Evolutionary conservation across 53 echinoderm and acorn worm genomes (phyloP).

Genomic region (Astropecten irregularis): DNA sequence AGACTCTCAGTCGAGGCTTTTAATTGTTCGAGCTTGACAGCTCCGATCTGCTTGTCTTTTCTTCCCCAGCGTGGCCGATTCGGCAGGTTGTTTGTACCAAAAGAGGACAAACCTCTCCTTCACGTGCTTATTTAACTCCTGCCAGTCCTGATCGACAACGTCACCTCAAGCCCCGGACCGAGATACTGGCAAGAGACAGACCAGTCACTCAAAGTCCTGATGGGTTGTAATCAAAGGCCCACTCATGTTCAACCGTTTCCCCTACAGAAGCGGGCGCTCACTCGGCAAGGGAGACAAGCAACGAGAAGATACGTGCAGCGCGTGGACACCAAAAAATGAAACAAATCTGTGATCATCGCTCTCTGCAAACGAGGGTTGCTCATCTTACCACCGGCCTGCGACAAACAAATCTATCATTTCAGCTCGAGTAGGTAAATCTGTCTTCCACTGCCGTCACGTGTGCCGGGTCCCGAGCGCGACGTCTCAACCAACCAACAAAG

Average conservation of each 20-base stretch:
- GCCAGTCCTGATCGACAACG: too few species aligned
- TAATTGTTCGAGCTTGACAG: neutral
- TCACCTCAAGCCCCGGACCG: too few species aligned
- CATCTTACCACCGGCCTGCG: conserved; percentile 53
- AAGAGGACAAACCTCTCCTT: conserved; percentile 7
- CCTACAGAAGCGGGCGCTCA: conserved; percentile 19
- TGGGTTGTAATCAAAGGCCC: conserved; percentile 40
- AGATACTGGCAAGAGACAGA: too few species aligned
- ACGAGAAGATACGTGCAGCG: conserved; percentile 26
- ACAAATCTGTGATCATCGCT: conserved; percentile 56
- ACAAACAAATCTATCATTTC: conserved; percentile 72
- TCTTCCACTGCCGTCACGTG: conserved; percentile 50
- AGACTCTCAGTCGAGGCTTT: neutral
- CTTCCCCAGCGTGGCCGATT: neutral
- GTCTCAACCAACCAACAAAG: conserved; percentile 38
- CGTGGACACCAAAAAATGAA: conserved; percentile 53
- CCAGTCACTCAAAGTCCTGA: conserved; percentile 32
- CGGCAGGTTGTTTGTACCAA: conserved; percentile 15
- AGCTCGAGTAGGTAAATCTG: conserved; percentile 62
- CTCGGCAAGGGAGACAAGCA: neutral
- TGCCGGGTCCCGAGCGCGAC: neutral
- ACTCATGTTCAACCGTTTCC: conserved; percentile 46
- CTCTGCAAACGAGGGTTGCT: conserved; percentile 40
- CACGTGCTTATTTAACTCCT: conserved; percentile 20
- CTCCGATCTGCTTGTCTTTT: neutral